phyloP scores from a whole-genome alignment of 2,113 vertebrate genomes.

The Thermophis baileyi region DNA sequence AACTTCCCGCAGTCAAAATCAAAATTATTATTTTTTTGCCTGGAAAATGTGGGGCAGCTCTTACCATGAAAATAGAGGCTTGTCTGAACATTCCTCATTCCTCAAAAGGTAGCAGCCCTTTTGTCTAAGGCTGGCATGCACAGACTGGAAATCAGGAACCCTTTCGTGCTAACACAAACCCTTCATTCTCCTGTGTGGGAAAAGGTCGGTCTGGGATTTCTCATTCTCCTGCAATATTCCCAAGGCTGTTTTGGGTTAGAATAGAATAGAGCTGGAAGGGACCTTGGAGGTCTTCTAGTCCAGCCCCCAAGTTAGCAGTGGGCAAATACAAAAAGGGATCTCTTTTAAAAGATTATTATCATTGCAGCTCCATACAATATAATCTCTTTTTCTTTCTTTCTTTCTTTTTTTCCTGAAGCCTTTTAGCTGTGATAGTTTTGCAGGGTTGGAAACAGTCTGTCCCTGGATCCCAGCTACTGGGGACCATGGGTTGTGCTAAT shows the following conservation, averaged over 20 bases:
- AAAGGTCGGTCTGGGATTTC: background rate
- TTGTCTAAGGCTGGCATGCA: background rate
- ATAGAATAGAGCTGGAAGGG: no score
- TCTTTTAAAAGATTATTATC: background rate
- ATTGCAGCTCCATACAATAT: background rate
- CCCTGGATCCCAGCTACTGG: background rate
- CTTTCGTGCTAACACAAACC: background rate
- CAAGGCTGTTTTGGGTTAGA: background rate
- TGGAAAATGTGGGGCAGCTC: fast-evolving
- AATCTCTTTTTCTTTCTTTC: background rate
- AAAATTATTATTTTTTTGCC: background rate
- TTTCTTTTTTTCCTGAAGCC: background rate
- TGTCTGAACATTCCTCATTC: constrained; percentile 7
- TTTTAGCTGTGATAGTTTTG: background rate
- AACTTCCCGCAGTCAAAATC: background rate
- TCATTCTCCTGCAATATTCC: background rate
- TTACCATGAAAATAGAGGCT: background rate
- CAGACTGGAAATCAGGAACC: background rate
- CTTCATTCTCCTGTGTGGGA: background rate
- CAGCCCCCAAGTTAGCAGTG: background rate
- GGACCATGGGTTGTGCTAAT: background rate
- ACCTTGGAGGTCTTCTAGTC: no score
- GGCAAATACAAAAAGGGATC: background rate
- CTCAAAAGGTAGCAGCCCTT: background rate
- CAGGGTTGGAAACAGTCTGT: background rate